Conservation (phyloP, 2,113 vertebrate genomes). For the Grallaria varia region DNA sequence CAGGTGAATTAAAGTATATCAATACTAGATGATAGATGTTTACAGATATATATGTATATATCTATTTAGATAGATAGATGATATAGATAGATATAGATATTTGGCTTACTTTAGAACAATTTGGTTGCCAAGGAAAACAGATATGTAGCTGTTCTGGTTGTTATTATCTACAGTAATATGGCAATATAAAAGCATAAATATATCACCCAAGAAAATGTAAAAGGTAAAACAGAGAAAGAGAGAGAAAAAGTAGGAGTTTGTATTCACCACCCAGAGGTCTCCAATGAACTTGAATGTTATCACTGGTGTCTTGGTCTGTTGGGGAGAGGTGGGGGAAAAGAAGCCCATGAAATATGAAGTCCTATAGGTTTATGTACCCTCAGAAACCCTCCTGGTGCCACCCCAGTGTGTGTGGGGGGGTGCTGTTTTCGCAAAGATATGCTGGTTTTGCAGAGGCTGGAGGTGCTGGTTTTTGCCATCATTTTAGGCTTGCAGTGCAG, state of each 20-base stretch:
- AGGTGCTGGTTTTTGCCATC: neutral
- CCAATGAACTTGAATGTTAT: neutral
- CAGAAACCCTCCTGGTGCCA: neutral
- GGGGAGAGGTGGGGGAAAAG: neutral
- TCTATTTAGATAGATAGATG: too few relatives aligned
- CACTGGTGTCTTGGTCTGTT: neutral
- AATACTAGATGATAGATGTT: neutral
- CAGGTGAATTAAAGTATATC: neutral
- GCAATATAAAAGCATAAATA: neutral
- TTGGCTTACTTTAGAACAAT: neutral
- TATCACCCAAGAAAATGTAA: neutral
- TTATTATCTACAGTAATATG: neutral
- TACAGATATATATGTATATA: neutral
- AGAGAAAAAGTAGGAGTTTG: neutral
- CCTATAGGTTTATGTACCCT: neutral
- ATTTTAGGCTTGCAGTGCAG: neutral
- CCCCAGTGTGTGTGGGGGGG: neutral
- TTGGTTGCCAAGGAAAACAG: neutral
- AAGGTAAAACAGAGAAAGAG: neutral
- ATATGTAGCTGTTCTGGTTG: neutral
- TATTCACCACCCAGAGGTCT: neutral
- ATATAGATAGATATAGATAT: too few relatives aligned
- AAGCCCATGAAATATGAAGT: neutral
- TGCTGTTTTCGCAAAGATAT: neutral
- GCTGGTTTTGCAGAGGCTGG: neutral